phyloP scores from a whole-genome alignment of 30 jellyfish, hydroid and myxozoan species.

The Clytia hemisphaerica region DNA sequence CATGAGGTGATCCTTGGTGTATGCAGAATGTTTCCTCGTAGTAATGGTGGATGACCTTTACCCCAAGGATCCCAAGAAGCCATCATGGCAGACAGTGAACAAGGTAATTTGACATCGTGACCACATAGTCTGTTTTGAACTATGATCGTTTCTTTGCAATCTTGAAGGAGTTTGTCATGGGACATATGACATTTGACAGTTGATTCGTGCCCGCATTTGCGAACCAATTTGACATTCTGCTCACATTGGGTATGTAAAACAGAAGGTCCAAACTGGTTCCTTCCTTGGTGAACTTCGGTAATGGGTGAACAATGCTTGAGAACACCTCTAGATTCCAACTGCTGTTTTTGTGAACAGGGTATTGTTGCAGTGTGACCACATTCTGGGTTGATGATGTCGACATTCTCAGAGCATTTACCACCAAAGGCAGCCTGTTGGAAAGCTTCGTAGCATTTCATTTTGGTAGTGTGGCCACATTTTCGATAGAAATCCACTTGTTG shows the following conservation, averaged over 20 bases:
- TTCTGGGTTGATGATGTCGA: not conserved
- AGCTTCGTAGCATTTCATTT: slow-evolving; percentile 15
- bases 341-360: slow-evolving; percentile 1
- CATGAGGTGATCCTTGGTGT: not conserved
- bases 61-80: slow-evolving; percentile 14
- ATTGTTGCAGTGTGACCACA: slow-evolving; percentile 14
- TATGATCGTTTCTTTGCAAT: not conserved
- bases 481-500: slow-evolving; percentile 4
- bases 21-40: not conserved
- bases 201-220: slow-evolving; percentile 5
- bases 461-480: not conserved
- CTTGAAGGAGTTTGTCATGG: not conserved
- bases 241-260: not conserved
- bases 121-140: not conserved
- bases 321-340: not conserved
- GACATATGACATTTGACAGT: not conserved
- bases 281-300: slow-evolving; percentile 13
- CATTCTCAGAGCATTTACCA: not conserved
- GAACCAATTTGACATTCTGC: not conserved
- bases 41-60: not conserved
- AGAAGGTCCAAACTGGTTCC: not conserved
- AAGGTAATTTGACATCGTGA: not conserved
- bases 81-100: not conserved
- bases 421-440: slow-evolving; percentile 3
- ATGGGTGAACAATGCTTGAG: not conserved